phyloP scores from a whole-genome alignment of 2,888 invertebrate genomes.

The Allygus modestus region DNA sequence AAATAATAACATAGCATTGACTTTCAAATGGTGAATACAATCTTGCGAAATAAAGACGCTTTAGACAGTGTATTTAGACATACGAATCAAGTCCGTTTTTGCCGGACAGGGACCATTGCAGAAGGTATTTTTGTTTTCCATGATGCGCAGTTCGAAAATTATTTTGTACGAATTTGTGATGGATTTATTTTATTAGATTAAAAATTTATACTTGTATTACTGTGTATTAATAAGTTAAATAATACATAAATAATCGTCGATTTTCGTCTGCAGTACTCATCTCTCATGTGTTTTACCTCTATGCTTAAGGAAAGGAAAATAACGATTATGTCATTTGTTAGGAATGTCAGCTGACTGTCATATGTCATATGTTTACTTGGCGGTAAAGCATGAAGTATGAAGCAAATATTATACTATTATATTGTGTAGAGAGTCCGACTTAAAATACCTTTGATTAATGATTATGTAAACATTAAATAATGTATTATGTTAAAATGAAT shows the following conservation, averaged over 20 bases:
- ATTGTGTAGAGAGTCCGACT: no score
- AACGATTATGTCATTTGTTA: constrained; percentile 9
- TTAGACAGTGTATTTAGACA: not conserved
- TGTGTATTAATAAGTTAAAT: not conserved
- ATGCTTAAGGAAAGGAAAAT: not conserved
- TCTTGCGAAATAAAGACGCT: not conserved
- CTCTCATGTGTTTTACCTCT: not conserved
- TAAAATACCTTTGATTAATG: no score
- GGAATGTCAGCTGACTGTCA: constrained; percentile 13
- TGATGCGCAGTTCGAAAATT: not conserved
- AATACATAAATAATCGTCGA: not conserved
- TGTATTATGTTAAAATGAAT: no score
- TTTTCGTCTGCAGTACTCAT: not conserved
- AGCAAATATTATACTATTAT: no score
- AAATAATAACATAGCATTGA: not conserved
- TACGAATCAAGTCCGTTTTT: not conserved
- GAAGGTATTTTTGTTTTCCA: not conserved
- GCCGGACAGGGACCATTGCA: not conserved
- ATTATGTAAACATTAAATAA: no score
- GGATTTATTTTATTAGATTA: not conserved
- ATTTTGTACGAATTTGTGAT: not conserved
- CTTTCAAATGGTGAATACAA: not conserved
- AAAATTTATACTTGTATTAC: not conserved
- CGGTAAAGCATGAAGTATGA: not conserved
- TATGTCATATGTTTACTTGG: not conserved